Evolutionary conservation across 2,888 invertebrate species (phyloP).

Genomic region (Heteromyza rotundicornis): DNA sequence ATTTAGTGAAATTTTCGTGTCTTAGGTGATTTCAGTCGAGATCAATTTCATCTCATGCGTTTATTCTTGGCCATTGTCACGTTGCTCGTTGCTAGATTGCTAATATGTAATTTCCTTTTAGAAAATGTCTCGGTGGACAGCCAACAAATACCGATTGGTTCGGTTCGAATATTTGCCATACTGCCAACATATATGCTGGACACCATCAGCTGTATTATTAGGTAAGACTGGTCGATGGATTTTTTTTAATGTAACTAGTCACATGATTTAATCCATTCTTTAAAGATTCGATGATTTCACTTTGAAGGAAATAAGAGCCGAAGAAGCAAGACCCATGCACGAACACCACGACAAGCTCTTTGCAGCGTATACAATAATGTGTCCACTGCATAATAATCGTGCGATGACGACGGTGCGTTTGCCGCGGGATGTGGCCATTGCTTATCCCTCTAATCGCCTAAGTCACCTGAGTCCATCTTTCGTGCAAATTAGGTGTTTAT

Average conservation of each 20-base stretch:
- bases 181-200: conserved; percentile 44
- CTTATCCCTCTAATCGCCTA: conserved; percentile 47
- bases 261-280: no score
- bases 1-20: no score
- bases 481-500: conserved; percentile 53
- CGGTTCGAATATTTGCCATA: conserved; percentile 52
- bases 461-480: conserved; percentile 55
- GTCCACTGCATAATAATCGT: conserved; percentile 44
- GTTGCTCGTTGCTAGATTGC: no score
- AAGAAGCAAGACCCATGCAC: conserved; percentile 59
- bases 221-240: conserved; percentile 31
- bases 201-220: conserved; percentile 47
- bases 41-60: no score
- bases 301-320: conserved; percentile 45
- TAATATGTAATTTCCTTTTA: no score
- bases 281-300: conserved; percentile 48
- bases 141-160: conserved; percentile 38
- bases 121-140: conserved; percentile 33
- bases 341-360: conserved; percentile 64
- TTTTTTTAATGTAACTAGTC: no score
- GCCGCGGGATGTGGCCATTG: conserved; percentile 54
- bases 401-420: conserved; percentile 32
- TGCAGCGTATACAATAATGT: conserved; percentile 61
- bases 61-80: no score
- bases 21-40: no score